phyloP scores from a whole-genome alignment of 2,113 vertebrate genomes.

The Corydoras maculifer region DNA sequence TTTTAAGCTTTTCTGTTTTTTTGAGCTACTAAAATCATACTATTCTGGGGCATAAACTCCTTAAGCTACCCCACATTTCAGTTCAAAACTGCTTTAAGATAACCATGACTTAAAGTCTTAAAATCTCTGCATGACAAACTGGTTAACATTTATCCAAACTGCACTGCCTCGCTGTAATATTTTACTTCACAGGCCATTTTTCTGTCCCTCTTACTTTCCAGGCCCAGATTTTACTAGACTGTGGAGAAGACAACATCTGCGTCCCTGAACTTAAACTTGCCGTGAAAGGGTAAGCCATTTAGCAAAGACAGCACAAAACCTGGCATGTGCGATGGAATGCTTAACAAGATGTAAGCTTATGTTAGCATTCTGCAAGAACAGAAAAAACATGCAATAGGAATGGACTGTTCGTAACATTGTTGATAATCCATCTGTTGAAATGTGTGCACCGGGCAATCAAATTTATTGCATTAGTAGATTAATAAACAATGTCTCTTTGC shows the following conservation, averaged over 20 bases:
- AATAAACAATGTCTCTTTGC: too few relatives aligned
- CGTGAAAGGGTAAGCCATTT: constrained; percentile 71
- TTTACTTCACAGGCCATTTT: constrained; percentile 1
- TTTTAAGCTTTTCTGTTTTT: too few relatives aligned
- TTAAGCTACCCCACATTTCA: too few relatives aligned
- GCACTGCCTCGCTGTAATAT: not conserved
- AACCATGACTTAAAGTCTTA: not conserved
- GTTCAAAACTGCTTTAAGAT: too few relatives aligned
- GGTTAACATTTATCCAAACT: not conserved
- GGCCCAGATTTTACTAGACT: constrained; percentile 87
- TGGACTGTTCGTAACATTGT: too few relatives aligned
- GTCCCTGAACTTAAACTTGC: constrained; percentile 83
- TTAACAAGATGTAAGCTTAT: constrained; percentile 1
- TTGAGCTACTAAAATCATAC: too few relatives aligned
- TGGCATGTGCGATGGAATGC: not conserved
- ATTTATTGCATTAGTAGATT: too few relatives aligned
- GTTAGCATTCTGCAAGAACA: not conserved
- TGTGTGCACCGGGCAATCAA: too few relatives aligned
- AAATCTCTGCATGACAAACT: not conserved
- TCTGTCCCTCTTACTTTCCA: constrained; percentile 45
- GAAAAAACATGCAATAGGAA: too few relatives aligned
- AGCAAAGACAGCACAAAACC: constrained; percentile 5
- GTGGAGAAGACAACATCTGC: constrained; percentile 88
- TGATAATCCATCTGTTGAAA: too few relatives aligned
- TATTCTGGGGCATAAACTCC: too few relatives aligned